Conservation (phyloP, 2,888 invertebrate genomes). For the Theodoxus fluviatilis region DNA sequence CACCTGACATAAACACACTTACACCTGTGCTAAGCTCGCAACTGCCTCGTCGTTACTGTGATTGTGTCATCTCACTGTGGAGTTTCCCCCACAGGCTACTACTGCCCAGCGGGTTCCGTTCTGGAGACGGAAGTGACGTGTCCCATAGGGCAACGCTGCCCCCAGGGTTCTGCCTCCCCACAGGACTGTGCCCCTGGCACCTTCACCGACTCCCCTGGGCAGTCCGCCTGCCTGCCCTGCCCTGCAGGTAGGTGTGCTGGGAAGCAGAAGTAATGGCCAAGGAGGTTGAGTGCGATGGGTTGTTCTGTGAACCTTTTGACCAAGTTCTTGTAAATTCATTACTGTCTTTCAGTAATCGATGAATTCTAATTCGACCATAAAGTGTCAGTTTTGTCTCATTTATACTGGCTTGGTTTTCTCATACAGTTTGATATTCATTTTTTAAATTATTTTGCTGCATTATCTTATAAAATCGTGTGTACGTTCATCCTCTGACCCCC, state of each 20-base stretch:
- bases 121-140: slow-evolving; percentile 55
- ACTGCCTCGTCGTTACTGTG: too few relatives aligned
- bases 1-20: too few relatives aligned
- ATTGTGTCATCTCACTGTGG: background rate
- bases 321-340: background rate
- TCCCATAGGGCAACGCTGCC: slow-evolving; percentile 58
- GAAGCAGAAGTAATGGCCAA: too few relatives aligned
- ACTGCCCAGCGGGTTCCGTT: slow-evolving; percentile 59
- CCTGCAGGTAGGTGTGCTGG: slow-evolving; percentile 57
- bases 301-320: too few relatives aligned
- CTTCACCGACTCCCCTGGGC: slow-evolving; percentile 52
- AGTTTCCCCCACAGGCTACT: slow-evolving; percentile 50
- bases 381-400: background rate
- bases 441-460: background rate
- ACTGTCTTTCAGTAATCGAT: background rate
- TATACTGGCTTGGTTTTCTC: background rate
- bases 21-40: too few relatives aligned
- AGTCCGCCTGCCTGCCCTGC: slow-evolving; percentile 45
- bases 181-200: slow-evolving; percentile 53
- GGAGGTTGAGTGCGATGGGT: too few relatives aligned
- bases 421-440: background rate
- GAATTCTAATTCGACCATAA: background rate
- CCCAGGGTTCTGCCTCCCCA: slow-evolving; percentile 49
- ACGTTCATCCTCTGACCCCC: background rate
- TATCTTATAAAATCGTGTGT: background rate